Evolutionary conservation across 2,888 invertebrate genomes (phyloP).

Genomic region (Agrotis segetum): DNA sequence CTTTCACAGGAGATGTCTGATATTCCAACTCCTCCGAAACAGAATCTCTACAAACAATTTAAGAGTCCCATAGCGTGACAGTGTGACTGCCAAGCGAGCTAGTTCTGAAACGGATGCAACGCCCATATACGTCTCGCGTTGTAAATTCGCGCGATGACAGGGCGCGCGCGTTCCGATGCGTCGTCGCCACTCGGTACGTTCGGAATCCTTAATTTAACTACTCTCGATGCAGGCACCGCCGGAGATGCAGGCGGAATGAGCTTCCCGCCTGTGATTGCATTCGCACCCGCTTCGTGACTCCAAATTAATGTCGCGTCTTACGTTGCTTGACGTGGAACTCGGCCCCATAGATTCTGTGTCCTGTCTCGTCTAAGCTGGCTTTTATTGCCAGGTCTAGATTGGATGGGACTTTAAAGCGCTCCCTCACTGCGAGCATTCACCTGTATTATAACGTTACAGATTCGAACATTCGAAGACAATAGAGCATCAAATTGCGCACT

Average conservation of each 20-base stretch:
- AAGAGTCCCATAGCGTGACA: conserved; percentile 21
- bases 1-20: too few species aligned
- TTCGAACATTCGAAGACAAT: too few species aligned
- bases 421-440: too few species aligned
- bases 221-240: conserved; percentile 74
- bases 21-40: not conserved
- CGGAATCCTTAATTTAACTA: conserved; percentile 88
- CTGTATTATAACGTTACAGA: too few species aligned
- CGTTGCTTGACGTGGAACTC: conserved; percentile 51
- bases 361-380: conserved; percentile 38
- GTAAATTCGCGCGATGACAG: conserved; percentile 58
- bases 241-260: conserved; percentile 88
- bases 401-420: too few species aligned
- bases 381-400: conserved; percentile 36
- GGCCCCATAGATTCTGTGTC: conserved; percentile 43
- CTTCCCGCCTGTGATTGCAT: conserved; percentile 89
- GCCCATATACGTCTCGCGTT: conserved; percentile 50
- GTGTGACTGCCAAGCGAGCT: conserved; percentile 26
- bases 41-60: conserved; percentile 20
- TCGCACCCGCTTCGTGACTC: conserved; percentile 82
- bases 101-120: conserved; percentile 57
- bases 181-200: conserved; percentile 74
- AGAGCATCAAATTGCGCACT: too few species aligned
- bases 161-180: conserved; percentile 67
- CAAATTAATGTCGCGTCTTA: conserved; percentile 83